Evolutionary conservation across 2,797 vertebrate genomes (phyloP).

Genomic region (Chrysocyon brachyurus): DNA sequence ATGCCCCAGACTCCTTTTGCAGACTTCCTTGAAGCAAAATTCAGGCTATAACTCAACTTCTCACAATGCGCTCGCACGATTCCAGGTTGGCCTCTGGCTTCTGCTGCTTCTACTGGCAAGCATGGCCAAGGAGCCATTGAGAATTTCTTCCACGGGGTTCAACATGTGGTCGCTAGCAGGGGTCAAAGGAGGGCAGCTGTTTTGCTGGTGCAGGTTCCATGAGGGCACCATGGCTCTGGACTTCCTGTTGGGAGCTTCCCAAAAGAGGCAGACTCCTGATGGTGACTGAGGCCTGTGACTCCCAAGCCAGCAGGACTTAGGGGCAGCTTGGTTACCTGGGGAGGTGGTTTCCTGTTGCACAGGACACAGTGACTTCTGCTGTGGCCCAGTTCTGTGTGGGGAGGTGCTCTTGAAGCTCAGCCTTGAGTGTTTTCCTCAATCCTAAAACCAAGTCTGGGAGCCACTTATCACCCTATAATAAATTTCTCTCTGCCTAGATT

Average conservation of each 20-base stretch:
- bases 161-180: background rate
- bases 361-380: background rate
- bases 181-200: background rate
- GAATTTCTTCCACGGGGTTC: background rate
- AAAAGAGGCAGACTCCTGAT: background rate
- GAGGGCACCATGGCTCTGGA: background rate
- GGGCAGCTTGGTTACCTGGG: background rate
- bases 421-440: background rate
- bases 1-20: background rate
- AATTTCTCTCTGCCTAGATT: background rate
- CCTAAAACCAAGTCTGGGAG: background rate
- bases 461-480: background rate
- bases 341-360: background rate
- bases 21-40: slow-evolving; percentile 12
- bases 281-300: background rate
- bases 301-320: background rate
- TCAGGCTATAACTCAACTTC: background rate
- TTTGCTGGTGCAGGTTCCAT: background rate
- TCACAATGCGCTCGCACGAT: background rate
- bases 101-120: background rate
- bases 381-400: background rate
- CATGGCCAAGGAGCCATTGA: rapidly evolving
- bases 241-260: background rate
- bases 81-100: background rate
- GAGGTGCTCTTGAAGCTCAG: background rate